Percentiles rank a stretch among this genome's conserved stretches.
Evolutionary conservation across 2,888 invertebrate genomes (phyloP).

Genomic region (Athalia cordata): DNA sequence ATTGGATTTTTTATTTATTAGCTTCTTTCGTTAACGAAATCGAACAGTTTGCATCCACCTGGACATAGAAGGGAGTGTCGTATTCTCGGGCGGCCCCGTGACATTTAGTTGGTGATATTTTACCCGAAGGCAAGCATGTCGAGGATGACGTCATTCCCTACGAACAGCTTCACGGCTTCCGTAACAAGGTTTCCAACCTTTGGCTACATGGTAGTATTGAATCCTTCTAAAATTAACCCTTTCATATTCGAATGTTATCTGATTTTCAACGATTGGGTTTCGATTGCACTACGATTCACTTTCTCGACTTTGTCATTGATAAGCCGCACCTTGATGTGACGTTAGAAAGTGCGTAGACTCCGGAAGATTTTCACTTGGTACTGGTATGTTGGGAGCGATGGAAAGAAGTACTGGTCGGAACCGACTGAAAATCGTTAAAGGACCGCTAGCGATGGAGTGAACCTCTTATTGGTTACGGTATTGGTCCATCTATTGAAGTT

Average conservation of each 20-base stretch:
- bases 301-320: too few relatives aligned
- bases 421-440: conserved; percentile 20
- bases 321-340: too few relatives aligned
- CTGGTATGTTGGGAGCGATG: neutral
- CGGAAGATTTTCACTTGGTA: neutral
- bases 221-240: too few relatives aligned
- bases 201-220: too few relatives aligned
- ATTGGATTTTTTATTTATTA: too few relatives aligned
- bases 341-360: neutral
- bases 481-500: conserved; percentile 28
- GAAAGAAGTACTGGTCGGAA: neutral
- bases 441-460: conserved; percentile 14
- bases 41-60: too few relatives aligned
- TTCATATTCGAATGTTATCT: too few relatives aligned
- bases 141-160: conserved; percentile 46
- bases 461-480: conserved; percentile 31
- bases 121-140: conserved; percentile 54
- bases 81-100: conserved; percentile 41
- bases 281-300: too few relatives aligned
- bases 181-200: neutral
- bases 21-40: too few relatives aligned
- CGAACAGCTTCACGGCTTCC: neutral
- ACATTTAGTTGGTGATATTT: conserved; percentile 65
- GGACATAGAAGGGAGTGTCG: too few relatives aligned
- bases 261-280: too few relatives aligned